phyloP scores from a whole-genome alignment of 37 sponge, comb jelly and placozoan species.

The Diacarnus erythraeanus region DNA sequence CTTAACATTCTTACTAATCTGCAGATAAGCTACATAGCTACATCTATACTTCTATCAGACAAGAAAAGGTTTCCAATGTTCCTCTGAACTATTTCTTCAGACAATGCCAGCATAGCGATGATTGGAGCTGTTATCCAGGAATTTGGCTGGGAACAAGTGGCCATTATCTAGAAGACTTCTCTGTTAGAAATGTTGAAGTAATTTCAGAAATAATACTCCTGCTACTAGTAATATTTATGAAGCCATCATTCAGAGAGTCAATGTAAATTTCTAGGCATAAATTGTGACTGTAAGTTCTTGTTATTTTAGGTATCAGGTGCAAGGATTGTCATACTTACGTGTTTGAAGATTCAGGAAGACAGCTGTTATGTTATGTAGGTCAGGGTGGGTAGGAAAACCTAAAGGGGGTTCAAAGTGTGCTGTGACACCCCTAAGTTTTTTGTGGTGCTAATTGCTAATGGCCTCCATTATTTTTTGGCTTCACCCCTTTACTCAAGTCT shows the following conservation, averaged over 20 bases:
- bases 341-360: constrained; percentile 44
- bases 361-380: constrained; percentile 49
- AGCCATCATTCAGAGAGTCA: constrained; percentile 12
- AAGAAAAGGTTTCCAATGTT: constrained; percentile 54
- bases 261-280: constrained; percentile 4
- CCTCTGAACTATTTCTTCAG: constrained; percentile 63
- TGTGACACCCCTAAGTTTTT: no score
- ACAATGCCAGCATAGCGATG: constrained; percentile 34
- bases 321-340: constrained; percentile 45
- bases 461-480: no score
- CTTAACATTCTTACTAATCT: no score
- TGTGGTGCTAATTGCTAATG: no score
- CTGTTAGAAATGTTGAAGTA: constrained; percentile 7
- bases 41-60: constrained; percentile 46
- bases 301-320: constrained; percentile 27
- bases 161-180: constrained; percentile 20
- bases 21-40: constrained; percentile 65
- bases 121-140: constrained; percentile 12
- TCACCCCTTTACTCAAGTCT: no score
- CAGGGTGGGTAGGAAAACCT: neutral
- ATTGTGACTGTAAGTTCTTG: neutral
- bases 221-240: neutral
- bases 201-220: neutral
- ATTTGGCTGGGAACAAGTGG: constrained; percentile 60
- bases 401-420: no score